Evolutionary conservation across 2,797 vertebrate genomes (phyloP), one percentile per base, ranked within the genome.

Genomic region (Pelobates cultripes): DNA sequence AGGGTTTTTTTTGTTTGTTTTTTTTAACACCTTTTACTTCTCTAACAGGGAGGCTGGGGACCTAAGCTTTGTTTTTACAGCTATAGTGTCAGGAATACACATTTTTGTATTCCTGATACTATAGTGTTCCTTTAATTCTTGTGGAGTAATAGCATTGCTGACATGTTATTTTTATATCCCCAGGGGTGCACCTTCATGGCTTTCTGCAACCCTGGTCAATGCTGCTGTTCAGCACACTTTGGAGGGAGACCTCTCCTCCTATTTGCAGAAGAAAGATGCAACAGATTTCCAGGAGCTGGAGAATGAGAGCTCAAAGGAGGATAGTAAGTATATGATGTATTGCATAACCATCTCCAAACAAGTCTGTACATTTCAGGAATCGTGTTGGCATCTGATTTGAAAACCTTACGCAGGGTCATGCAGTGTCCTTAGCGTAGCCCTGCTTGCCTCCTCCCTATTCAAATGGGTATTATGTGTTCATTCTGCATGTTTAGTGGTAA

Each of bases 241-340:
- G 55, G 93, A 90, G 82, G 85, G 67, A 3, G 95, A 98, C 88
- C 92, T 98, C 64, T 92, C 89, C 53, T 89, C 94, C 75, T 95
- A 95, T 87, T 81, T 90, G 80, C 91, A 90, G 85, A 87, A 91
- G 43, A 85, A 89, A 82, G 92, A 91, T 47, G 86, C 89, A 44
- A 40, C 61, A 28, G 90, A 94, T 77, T 84, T 86, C 13, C 87
- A 87, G 77, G 87, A 82, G 74, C 84, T 67, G 68, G 69, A 86
- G 7, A 86, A 82, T 71, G 85, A 74, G 2, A 84, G 87, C 57
- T 86, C 73, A 75, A 51, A 61, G 10, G 40, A 70, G 51, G n/a
- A 75, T 5, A 83, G 91, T 92, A 84, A 90, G 91, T 90, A 84
- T 60, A 8, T 14, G 28, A 28, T 43, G 55, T 70, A 7, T 47